phyloP scores from a whole-genome alignment of 2,113 vertebrate genomes.

The Menura novaehollandiae region DNA sequence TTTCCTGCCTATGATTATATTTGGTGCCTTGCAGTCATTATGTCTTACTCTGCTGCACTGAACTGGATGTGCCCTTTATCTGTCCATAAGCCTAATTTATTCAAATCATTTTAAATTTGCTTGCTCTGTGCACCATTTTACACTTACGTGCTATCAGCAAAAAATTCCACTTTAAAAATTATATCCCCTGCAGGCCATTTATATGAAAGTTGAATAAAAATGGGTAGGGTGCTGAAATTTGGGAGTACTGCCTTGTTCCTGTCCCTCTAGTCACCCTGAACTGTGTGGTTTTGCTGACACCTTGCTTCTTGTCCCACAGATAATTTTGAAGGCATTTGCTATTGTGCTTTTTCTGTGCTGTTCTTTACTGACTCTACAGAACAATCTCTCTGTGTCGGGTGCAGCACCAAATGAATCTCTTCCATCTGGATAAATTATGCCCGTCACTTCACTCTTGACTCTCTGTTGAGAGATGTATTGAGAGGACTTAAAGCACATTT shows the following conservation, averaged over 20 bases:
- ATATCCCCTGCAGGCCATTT: not conserved
- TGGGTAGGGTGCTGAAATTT: not conserved
- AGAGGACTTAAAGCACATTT: not conserved
- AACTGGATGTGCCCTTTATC: constrained; percentile 15
- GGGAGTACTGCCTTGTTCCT: constrained; percentile 4
- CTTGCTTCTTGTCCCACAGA: not conserved
- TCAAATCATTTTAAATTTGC: constrained; percentile 5
- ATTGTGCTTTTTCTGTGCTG: not conserved
- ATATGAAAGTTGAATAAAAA: constrained; percentile 32
- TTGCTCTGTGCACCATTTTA: constrained; percentile 5
- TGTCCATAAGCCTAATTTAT: constrained; percentile 30
- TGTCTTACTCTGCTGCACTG: not conserved
- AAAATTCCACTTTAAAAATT: constrained; percentile 41
- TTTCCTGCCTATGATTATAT: not conserved
- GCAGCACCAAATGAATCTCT: not conserved
- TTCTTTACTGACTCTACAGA: not conserved
- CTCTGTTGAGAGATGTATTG: not conserved
- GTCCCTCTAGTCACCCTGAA: constrained; percentile 16
- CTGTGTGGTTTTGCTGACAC: not conserved
- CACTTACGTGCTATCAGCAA: constrained; percentile 13
- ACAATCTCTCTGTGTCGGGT: not conserved
- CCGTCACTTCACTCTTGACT: not conserved
- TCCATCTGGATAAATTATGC: not conserved
- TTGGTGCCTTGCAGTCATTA: not conserved
- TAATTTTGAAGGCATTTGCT: not conserved